A percentile compares a stretch with the other conserved stretches of the same genome.
Evolutionary conservation across 2,113 vertebrate species (phyloP).

Genomic region (Seriola quinqueradiata): DNA sequence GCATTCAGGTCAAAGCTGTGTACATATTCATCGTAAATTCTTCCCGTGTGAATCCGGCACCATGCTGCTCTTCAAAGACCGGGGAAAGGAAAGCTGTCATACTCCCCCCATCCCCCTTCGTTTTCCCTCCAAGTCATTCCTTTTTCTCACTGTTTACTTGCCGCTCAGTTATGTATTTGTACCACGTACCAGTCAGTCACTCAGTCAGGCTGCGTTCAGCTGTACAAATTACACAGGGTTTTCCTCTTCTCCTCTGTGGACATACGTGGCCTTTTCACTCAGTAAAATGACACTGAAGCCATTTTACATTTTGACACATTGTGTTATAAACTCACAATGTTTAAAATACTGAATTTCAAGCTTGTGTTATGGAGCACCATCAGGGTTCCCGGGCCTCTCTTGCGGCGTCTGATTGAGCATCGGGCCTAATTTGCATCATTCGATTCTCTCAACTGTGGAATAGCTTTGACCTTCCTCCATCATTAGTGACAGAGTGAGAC

Average conservation of each 20-base stretch:
- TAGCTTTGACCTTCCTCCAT: slow-evolving; percentile 79
- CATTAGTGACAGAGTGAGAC: slow-evolving; percentile 66
- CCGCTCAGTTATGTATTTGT: slow-evolving; percentile 57
- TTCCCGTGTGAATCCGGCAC: slow-evolving; percentile 48
- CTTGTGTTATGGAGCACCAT: slow-evolving; percentile 28
- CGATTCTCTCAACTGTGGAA: slow-evolving; percentile 71
- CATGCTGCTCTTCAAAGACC: slow-evolving; percentile 70
- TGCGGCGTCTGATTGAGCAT: slow-evolving; percentile 53
- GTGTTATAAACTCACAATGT: slow-evolving; percentile 1
- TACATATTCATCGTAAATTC: slow-evolving; percentile 61
- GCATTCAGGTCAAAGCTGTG: slow-evolving; percentile 62
- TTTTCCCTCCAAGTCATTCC: slow-evolving; percentile 51
- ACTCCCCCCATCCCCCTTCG: slow-evolving; percentile 56
- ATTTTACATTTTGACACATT: neutral
- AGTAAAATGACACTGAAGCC: slow-evolving; percentile 22
- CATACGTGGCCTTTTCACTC: slow-evolving; percentile 49
- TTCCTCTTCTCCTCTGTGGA: slow-evolving; percentile 17
- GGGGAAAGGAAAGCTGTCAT: slow-evolving; percentile 68
- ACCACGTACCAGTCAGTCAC: slow-evolving; percentile 36
- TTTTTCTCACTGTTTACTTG: slow-evolving; percentile 60
- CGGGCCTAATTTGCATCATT: slow-evolving; percentile 79
- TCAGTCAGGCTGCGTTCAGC: slow-evolving; percentile 22
- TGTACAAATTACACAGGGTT: slow-evolving; percentile 25
- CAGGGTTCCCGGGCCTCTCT: slow-evolving; percentile 37
- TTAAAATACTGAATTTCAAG: slow-evolving; percentile 18